A percentile compares a stretch with the other conserved stretches of the same genome.
Conservation (phyloP, 2,888 invertebrate species). For the Tenthredo notha region DNA sequence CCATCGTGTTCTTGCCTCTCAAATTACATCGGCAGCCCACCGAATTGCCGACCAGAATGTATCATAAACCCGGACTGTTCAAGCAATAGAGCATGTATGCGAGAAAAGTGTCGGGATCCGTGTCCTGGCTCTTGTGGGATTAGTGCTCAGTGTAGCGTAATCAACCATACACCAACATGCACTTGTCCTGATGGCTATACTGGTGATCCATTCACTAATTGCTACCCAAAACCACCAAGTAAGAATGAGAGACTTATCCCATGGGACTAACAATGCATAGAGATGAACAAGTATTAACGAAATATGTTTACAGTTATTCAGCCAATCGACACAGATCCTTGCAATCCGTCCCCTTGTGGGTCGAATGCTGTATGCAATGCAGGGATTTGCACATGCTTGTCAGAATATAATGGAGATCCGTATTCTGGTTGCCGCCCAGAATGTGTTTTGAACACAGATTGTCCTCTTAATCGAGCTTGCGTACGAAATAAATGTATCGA, state of each 20-base stretch:
- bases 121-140: constrained; percentile 89
- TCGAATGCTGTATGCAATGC: constrained; percentile 79
- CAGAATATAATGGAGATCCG: constrained; percentile 79
- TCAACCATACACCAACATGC: constrained; percentile 88
- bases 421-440: constrained; percentile 78
- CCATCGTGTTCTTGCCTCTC: constrained; percentile 80
- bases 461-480: constrained; percentile 78
- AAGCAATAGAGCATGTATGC: constrained; percentile 88
- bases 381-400: constrained; percentile 76
- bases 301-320: constrained; percentile 59
- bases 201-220: constrained; percentile 87
- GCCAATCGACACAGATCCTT: constrained; percentile 71
- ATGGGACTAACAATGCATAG: not conserved
- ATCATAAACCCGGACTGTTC: constrained; percentile 88
- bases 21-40: constrained; percentile 79
- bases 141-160: constrained; percentile 83
- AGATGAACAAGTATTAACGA: constrained; percentile 9
- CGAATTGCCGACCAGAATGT: constrained; percentile 86
- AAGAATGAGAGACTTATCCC: constrained; percentile 52
- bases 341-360: constrained; percentile 79
- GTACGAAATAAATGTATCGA: constrained; percentile 78
- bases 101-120: constrained; percentile 88
- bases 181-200: constrained; percentile 85
- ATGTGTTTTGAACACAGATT: constrained; percentile 79
- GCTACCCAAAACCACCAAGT: constrained; percentile 71